Evolutionary conservation across 2,888 invertebrate genomes (phyloP), one percentile per base, ranked within the genome.

Genomic region (Steinernema carpocapsae): DNA sequence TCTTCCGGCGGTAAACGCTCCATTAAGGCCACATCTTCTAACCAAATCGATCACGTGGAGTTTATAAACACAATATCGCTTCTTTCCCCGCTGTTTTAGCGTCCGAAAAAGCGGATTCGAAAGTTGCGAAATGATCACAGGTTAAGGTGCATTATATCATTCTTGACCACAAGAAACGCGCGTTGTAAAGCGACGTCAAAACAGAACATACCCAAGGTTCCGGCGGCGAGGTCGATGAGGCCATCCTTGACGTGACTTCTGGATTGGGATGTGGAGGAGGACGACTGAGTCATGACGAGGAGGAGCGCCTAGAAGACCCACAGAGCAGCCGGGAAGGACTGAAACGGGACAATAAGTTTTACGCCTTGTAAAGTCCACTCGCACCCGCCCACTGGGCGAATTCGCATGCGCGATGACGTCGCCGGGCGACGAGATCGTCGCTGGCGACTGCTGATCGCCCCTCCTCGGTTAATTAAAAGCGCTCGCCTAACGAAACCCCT

Each of bases 211-310:
- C 87, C 87, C 0, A 79, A 75, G 0, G 87, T 87, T 74, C 87
- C 87, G 6, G 87, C 87, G 3, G 83, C 51, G 26, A 87, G 78
- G 77, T 87, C 87, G 72, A 88, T 86, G 22, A 82, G 42, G 17
- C 87, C 87, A 76, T 87, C 87, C 52, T 83, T 83, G 29, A 81
- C 29, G 72, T 72, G 72, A 24, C 70, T 70, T 3, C 26, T 17
- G 26, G 56, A 56, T 12, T 24, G 24, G 2, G 56, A 56, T 14
- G 56, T 19, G 12, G 56, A 26, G 1, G 56, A 56, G 24, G 56
- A 56, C 26, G 56, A 56, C 24, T 56, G 56, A 14, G 24, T 26
- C 56, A 56, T 56, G 26, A 26, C 56, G 56, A 4, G 4, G 26
- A 56, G 17, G 7, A 14, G 43, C 14, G 7, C 43, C 43, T 14